These are phyloP conservation scores for Sinocyclocheilus anshuiensis DNA, from an alignment of 2,113 vertebrate genomes.

Conservation along the genomic window DNA sequence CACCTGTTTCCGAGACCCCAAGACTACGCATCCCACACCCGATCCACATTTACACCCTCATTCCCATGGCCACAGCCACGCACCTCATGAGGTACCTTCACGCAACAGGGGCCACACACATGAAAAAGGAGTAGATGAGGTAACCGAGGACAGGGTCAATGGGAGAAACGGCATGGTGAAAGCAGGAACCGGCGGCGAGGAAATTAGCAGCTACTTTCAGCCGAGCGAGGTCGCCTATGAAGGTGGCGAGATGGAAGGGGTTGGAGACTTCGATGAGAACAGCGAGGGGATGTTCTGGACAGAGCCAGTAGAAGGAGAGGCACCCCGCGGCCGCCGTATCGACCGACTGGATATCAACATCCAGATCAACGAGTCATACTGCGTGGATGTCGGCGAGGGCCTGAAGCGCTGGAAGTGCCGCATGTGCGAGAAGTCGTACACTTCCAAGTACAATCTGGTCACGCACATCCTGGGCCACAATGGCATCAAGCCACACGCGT, in stretches of 20 bases:
- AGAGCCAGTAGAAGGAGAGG: constrained; percentile 66
- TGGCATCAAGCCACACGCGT: constrained; percentile 95
- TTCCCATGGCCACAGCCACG: constrained; percentile 64
- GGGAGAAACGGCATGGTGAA: constrained; percentile 72
- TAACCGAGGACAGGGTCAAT: constrained; percentile 68
- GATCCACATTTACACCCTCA: constrained; percentile 59
- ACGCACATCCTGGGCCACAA: constrained; percentile 98
- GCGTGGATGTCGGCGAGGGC: constrained; percentile 91
- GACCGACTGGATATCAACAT: constrained; percentile 97
- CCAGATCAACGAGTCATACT: constrained; percentile 96
- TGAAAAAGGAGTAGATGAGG: constrained; percentile 54
- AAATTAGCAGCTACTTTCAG: constrained; percentile 80
- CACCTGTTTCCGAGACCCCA: constrained; percentile 73
- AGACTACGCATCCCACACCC: constrained; percentile 52
- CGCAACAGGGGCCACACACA: constrained; percentile 67
- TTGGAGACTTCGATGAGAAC: constrained; percentile 78
- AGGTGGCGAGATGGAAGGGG: constrained; percentile 76
- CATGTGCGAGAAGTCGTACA: constrained; percentile 98
- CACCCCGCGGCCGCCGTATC: constrained; percentile 82
- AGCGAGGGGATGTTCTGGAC: constrained; percentile 74
- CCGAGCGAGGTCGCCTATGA: constrained; percentile 77
- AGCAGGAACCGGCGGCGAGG: constrained; percentile 70
- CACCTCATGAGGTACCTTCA: constrained; percentile 59
- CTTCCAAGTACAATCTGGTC: constrained; percentile 98
- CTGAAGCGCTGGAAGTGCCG: constrained; percentile 98